A percentile compares a stretch with the other conserved stretches of the same genome.
These are phyloP conservation scores for Sinocyclocheilus anshuiensis DNA, from an alignment of 2,113 vertebrate species.

Conservation along the genomic window DNA sequence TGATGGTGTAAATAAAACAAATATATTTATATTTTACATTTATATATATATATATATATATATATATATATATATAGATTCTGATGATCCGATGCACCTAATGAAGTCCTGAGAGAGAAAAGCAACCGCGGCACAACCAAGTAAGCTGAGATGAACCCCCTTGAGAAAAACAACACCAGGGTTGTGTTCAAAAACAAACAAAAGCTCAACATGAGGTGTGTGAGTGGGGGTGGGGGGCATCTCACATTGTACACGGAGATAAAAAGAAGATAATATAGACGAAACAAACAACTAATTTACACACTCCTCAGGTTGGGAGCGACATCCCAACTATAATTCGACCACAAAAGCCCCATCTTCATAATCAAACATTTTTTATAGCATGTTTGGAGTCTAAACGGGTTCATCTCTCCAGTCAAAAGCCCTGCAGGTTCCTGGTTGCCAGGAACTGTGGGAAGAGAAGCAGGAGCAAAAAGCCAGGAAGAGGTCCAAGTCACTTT, in stretches of 20 bases:
- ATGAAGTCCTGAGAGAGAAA: constrained; percentile 47
- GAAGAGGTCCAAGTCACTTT: constrained; percentile 96
- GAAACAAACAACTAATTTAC: constrained; percentile 26
- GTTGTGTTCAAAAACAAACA: constrained; percentile 30
- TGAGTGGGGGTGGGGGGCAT: neutral
- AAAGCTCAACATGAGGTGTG: constrained; percentile 40
- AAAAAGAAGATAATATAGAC: constrained; percentile 27
- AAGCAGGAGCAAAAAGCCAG: constrained; percentile 75
- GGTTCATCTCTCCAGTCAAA: constrained; percentile 23
- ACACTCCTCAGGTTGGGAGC: neutral
- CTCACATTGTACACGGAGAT: neutral
- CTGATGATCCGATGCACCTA: constrained; percentile 34
- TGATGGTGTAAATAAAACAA: constrained; percentile 22
- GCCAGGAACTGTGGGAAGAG: constrained; percentile 75
- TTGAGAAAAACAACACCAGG: constrained; percentile 30
- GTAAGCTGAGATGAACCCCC: neutral
- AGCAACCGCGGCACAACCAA: neutral
- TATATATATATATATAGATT: neutral
- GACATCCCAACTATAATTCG: constrained; percentile 8
- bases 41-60: neutral
- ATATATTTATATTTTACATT: neutral
- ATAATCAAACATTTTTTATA: constrained; percentile 12
- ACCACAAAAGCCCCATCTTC: neutral
- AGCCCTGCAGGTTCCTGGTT: constrained; percentile 59
- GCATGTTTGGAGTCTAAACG: constrained; percentile 27